phyloP scores from a whole-genome alignment of 1,140 invertebrate species.

The Ectropis grisescens region DNA sequence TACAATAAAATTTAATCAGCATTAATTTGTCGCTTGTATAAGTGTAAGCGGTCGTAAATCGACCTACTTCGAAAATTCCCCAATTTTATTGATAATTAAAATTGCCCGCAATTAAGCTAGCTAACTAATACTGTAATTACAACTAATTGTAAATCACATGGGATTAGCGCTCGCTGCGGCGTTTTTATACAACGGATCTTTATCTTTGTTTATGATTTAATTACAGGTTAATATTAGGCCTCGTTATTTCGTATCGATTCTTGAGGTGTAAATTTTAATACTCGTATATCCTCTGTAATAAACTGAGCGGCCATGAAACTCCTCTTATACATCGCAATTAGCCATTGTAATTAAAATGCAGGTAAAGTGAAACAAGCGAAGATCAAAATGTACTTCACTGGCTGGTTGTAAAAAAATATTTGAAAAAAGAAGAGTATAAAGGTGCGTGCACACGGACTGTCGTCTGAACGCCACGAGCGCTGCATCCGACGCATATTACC shows the following conservation, averaged over 20 bases:
- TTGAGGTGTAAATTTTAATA: constrained; percentile 35
- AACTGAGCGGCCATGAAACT: constrained; percentile 20
- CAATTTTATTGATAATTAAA: constrained; percentile 57
- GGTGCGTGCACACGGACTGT: constrained; percentile 15
- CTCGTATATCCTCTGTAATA: constrained; percentile 27
- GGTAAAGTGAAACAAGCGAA: too few relatives aligned
- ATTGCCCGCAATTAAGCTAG: constrained; percentile 48
- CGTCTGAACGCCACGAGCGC: constrained; percentile 19
- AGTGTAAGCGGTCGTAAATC: constrained; percentile 18
- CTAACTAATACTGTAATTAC: constrained; percentile 42
- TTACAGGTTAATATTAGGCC: constrained; percentile 45
- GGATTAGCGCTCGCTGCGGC: constrained; percentile 43
- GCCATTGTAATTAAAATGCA: too few relatives aligned
- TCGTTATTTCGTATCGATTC: constrained; percentile 30
- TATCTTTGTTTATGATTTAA: constrained; percentile 63
- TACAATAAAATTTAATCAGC: constrained; percentile 26
- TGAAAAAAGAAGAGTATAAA: constrained; percentile 3
- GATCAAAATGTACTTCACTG: too few relatives aligned
- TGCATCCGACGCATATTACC: constrained; percentile 33
- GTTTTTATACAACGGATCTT: constrained; percentile 33
- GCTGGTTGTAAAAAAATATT: too few relatives aligned
- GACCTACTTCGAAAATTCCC: constrained; percentile 22
- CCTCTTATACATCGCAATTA: too few relatives aligned
- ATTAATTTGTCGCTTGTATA: constrained; percentile 30
- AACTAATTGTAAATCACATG: constrained; percentile 56